phyloP scores from a whole-genome alignment of 1,140 invertebrate species.

The Scaptomyza pallida region DNA sequence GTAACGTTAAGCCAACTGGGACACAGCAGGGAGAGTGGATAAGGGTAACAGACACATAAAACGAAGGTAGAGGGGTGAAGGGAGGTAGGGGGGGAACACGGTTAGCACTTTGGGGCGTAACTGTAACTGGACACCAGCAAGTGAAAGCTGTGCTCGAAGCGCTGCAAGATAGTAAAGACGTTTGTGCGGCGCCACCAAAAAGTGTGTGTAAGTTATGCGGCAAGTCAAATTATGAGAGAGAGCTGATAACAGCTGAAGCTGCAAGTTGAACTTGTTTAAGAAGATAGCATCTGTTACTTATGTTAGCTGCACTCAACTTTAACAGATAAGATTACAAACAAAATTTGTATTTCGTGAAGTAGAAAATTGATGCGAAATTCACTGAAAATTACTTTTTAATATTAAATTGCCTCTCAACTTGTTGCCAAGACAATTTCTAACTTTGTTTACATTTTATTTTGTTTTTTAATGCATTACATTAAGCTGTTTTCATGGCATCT shows the following conservation, averaged over 20 bases:
- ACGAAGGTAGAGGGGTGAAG: too few species aligned
- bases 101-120: not conserved
- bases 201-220: conserved; percentile 34
- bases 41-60: not conserved
- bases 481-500: conserved; percentile 25
- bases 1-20: conserved; percentile 41
- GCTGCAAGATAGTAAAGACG: conserved; percentile 28
- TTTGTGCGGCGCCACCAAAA: conserved; percentile 15
- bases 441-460: not conserved
- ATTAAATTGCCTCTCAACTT: not conserved
- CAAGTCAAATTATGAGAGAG: conserved; percentile 33
- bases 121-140: conserved; percentile 36
- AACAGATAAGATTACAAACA: too few species aligned
- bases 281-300: not conserved
- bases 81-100: not conserved
- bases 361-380: too few species aligned
- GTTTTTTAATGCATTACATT: not conserved
- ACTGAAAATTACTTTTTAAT: too few species aligned
- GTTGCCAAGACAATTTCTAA: not conserved
- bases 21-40: conserved; percentile 5
- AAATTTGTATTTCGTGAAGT: too few species aligned
- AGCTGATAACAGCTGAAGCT: conserved; percentile 1
- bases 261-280: not conserved
- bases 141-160: conserved; percentile 50
- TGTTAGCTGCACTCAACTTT: too few species aligned